phyloP scores from a whole-genome alignment of 2,888 invertebrate species.

The Mimumesa dahlbomi region DNA sequence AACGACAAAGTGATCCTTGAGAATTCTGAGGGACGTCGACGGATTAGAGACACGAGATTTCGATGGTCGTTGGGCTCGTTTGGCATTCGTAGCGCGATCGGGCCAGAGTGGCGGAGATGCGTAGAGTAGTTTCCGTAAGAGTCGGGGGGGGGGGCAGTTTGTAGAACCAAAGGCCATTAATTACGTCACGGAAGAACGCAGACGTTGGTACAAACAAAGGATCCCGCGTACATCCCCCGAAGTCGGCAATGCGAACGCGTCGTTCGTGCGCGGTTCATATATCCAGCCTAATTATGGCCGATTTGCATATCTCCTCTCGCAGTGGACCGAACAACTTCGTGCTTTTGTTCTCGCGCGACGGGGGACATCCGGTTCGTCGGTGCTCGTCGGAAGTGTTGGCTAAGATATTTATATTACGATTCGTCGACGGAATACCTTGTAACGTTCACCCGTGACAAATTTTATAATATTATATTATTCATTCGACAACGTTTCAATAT shows the following conservation, averaged over 20 bases:
- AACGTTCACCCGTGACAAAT: too few relatives aligned
- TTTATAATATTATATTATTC: too few relatives aligned
- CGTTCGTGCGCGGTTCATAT: constrained; percentile 74
- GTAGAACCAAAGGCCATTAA: constrained; percentile 73
- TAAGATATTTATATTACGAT: constrained; percentile 27
- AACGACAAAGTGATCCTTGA: too few relatives aligned
- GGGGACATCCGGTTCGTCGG: constrained; percentile 52
- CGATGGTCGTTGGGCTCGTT: constrained; percentile 12
- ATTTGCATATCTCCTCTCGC: constrained; percentile 75
- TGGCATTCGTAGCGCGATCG: constrained; percentile 25
- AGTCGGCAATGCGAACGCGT: constrained; percentile 58
- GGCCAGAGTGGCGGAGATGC: constrained; percentile 20
- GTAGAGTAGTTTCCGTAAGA: constrained; percentile 32
- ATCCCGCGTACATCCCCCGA: constrained; percentile 51
- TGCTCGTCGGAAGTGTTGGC: constrained; percentile 48
- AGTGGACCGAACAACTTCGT: constrained; percentile 51
- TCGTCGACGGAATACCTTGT: too few relatives aligned
- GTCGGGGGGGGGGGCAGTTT: constrained; percentile 37
- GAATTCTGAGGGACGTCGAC: too few relatives aligned
- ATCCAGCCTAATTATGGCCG: constrained; percentile 76
- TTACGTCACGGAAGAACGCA: constrained; percentile 79
- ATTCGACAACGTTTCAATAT: too few relatives aligned
- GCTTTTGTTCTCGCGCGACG: constrained; percentile 61
- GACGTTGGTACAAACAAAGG: constrained; percentile 78
- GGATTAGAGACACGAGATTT: too few relatives aligned